These are phyloP conservation scores for Enchytraeus crypticus DNA, from an alignment of 2,888 invertebrate species.

Conservation along the genomic window DNA sequence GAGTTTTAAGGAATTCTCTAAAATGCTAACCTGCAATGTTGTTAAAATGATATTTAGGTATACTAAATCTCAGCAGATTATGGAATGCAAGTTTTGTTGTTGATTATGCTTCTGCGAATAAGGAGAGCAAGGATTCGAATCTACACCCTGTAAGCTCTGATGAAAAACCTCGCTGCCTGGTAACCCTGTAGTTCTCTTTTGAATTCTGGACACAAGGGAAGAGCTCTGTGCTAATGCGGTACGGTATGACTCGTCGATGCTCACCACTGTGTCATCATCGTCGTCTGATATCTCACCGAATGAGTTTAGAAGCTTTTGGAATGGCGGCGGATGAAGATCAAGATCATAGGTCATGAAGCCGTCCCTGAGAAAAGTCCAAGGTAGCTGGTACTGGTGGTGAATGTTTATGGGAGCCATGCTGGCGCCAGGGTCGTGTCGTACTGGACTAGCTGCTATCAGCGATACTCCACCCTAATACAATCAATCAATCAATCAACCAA, in stretches of 20 bases:
- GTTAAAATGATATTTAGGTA: too few species aligned
- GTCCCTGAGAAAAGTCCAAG: neutral
- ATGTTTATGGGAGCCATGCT: neutral
- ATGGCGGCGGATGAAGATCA: neutral
- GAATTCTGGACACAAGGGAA: neutral
- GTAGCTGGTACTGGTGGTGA: conserved; percentile 4
- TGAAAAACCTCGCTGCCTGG: neutral
- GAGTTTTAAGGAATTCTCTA: too few species aligned
- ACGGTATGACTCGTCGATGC: conserved; percentile 5
- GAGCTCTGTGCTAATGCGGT: neutral
- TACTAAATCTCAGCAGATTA: neutral
- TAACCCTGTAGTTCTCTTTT: neutral
- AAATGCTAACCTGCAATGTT: too few species aligned
- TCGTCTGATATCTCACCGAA: conserved; percentile 6
- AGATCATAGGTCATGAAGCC: neutral
- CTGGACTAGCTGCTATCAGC: conserved; percentile 9
- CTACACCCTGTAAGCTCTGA: neutral
- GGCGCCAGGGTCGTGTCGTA: conserved; percentile 2
- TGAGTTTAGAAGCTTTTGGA: conserved; percentile 1
- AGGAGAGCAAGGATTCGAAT: neutral
- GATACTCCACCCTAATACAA: conserved; percentile 7
- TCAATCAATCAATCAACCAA: too few species aligned
- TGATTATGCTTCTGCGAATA: too few species aligned
- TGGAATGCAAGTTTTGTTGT: neutral
- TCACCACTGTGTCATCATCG: conserved; percentile 2